phyloP scores from a whole-genome alignment of 1,140 invertebrate genomes.

The Potamilus streckersoni region DNA sequence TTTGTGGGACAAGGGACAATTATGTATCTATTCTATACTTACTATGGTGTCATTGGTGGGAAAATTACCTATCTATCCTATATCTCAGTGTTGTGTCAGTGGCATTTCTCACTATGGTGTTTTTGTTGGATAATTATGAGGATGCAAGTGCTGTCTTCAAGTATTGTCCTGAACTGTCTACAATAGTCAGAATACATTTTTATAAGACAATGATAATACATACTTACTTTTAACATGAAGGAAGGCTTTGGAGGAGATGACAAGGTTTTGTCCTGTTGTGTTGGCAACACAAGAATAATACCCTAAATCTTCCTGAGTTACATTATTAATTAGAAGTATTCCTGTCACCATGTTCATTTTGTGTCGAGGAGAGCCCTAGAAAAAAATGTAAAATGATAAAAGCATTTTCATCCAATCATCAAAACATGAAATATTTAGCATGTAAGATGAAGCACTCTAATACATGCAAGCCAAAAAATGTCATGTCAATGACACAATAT shows the following conservation, averaged over 20 bases:
- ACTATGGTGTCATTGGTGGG: no score
- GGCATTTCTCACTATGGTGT: no score
- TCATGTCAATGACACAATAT: no score
- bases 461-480: no score
- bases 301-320: conserved; percentile 75
- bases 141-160: not conserved
- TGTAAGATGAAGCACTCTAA: no score
- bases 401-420: not conserved
- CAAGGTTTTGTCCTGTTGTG: conserved; percentile 75
- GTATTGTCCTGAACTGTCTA: not conserved
- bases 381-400: conserved; percentile 9
- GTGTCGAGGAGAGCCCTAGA: conserved; percentile 51
- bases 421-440: no score
- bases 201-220: not conserved
- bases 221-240: conserved; percentile 75
- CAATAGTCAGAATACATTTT: not conserved
- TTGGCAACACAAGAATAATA: conserved; percentile 78
- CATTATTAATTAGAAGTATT: conserved; percentile 74
- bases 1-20: no score
- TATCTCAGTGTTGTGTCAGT: no score
- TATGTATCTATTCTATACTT: no score
- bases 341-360: conserved; percentile 71
- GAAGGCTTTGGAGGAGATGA: conserved; percentile 73
- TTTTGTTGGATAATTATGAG: not conserved
- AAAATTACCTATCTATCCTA: no score